These are phyloP conservation scores for Anguilla obscura DNA, from an alignment of 2,797 vertebrate species.

Conservation along the genomic window DNA sequence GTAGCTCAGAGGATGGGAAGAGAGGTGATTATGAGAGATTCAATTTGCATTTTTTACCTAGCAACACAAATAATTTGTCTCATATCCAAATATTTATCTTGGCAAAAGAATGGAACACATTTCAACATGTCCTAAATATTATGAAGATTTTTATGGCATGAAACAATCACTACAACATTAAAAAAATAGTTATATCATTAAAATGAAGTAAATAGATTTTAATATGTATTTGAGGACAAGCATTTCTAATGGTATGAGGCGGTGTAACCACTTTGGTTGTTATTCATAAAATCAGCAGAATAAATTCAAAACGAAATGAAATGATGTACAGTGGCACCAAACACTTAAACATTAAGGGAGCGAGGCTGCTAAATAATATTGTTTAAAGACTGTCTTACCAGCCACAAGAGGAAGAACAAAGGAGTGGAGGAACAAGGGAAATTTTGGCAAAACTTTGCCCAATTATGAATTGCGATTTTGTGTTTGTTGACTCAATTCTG, in stretches of 20 bases:
- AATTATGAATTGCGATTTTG: neutral
- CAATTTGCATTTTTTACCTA: neutral
- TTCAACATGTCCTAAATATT: neutral
- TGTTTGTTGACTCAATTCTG: neutral
- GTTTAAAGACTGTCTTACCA: neutral
- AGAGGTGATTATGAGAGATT: neutral
- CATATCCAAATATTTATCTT: neutral
- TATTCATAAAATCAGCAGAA: neutral
- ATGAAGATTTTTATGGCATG: neutral
- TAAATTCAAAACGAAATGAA: neutral
- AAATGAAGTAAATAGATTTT: neutral
- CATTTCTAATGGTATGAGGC: neutral
- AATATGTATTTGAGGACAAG: neutral
- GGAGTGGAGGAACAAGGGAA: neutral
- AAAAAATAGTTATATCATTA: neutral
- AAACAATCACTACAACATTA: neutral
- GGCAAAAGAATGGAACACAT: neutral
- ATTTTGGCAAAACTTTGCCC: neutral
- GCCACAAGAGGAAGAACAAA: neutral
- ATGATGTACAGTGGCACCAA: neutral
- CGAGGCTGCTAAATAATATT: neutral
- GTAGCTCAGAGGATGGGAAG: neutral
- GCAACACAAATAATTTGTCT: neutral
- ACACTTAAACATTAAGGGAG: neutral
- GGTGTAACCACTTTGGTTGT: neutral